Evolutionary conservation across 2,113 vertebrate species (phyloP).

Genomic region (Brienomyrus brachyistius): DNA sequence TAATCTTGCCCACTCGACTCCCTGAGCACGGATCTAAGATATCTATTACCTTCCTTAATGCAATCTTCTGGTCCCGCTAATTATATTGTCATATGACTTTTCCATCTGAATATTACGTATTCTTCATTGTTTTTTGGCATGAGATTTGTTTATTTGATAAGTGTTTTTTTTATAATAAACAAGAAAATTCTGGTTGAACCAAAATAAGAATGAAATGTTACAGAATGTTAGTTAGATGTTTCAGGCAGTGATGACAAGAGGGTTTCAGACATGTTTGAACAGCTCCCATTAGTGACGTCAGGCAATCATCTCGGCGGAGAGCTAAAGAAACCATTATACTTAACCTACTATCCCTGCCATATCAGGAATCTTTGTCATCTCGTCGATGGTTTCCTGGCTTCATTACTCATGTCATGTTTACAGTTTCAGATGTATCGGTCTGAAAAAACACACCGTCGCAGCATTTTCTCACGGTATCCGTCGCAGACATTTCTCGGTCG

Average conservation of each 20-base stretch:
- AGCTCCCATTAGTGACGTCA: background rate
- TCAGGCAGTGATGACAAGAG: background rate
- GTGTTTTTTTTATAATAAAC: slow-evolving; percentile 1
- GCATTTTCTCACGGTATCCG: background rate
- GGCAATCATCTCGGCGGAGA: background rate
- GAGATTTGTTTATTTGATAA: background rate
- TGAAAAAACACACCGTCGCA: background rate
- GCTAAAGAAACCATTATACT: background rate
- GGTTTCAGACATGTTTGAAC: background rate
- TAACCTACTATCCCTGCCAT: background rate
- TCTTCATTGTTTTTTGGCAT: background rate
- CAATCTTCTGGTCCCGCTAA: background rate
- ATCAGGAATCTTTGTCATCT: background rate
- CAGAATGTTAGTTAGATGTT: background rate
- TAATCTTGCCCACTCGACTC: slow-evolving; percentile 22
- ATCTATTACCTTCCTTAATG: background rate
- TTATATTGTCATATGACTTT: background rate
- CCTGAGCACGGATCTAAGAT: background rate
- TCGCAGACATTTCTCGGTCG: background rate
- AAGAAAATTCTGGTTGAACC: background rate
- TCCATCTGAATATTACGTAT: background rate
- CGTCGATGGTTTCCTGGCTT: background rate
- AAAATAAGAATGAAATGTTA: background rate
- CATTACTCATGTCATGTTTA: background rate
- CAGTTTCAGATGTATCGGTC: background rate